phyloP scores from a whole-genome alignment of 2,113 vertebrate species.

The Dicerorhinus sumatrensis region DNA sequence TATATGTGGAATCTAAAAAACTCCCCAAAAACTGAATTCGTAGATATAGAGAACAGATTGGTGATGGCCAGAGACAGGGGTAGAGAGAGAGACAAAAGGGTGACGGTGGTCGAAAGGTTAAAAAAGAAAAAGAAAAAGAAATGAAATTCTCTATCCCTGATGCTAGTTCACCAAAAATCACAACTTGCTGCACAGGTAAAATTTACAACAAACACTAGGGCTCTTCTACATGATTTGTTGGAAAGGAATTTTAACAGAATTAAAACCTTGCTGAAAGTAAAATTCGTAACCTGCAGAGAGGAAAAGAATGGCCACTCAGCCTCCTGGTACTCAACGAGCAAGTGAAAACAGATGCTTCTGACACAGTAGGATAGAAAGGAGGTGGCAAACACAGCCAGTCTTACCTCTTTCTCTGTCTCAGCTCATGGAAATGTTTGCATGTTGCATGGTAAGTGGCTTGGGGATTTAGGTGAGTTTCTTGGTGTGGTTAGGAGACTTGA shows the following conservation, averaged over 20 bases:
- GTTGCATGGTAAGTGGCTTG: neutral
- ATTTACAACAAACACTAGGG: neutral
- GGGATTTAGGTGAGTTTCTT: neutral
- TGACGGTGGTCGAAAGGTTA: neutral
- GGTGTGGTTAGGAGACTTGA: neutral
- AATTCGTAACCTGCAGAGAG: neutral
- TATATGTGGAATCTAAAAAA: neutral
- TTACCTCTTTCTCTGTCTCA: neutral
- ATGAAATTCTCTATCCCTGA: neutral
- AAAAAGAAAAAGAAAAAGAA: neutral
- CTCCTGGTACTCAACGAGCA: neutral
- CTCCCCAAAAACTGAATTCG: neutral
- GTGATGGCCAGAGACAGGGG: neutral
- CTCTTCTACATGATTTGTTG: neutral
- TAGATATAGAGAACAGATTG: neutral
- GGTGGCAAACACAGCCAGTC: neutral
- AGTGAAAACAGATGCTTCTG: neutral
- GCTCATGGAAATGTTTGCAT: conserved; percentile 3
- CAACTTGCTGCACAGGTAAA: neutral
- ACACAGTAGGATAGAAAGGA: neutral
- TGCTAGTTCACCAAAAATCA: neutral
- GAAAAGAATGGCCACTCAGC: neutral
- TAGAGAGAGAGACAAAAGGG: no score
- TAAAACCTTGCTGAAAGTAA: conserved; percentile 38
- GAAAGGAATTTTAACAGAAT: conserved; percentile 1